Evolutionary conservation across 2,888 invertebrate genomes (phyloP).

Genomic region (Clanis bilineata): DNA sequence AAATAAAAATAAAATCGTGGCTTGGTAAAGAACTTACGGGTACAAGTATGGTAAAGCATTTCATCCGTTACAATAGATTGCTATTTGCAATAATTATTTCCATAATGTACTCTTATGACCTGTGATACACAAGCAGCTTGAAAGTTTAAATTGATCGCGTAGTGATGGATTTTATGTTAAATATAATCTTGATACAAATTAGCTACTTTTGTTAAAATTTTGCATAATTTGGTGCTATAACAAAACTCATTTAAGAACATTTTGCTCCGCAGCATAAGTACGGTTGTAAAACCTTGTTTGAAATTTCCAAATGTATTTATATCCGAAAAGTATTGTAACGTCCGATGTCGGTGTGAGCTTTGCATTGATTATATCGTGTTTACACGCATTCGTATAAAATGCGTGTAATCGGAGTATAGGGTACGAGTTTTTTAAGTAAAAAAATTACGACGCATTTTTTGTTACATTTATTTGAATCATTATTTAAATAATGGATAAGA

Average conservation of each 20-base stretch:
- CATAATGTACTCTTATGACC: slow-evolving; percentile 7
- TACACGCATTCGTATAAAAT: slow-evolving; percentile 61
- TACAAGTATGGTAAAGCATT: slow-evolving; percentile 4
- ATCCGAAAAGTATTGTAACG: neutral
- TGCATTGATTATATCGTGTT: slow-evolving; percentile 70
- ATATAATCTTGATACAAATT: neutral
- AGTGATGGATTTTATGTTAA: neutral
- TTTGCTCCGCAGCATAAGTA: neutral
- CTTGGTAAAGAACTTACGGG: neutral
- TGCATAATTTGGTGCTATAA: slow-evolving; percentile 17
- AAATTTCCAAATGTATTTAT: neutral
- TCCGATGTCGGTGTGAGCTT: slow-evolving; percentile 35
- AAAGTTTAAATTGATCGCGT: neutral
- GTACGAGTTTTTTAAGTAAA: slow-evolving; percentile 48
- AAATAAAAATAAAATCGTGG: slow-evolving; percentile 5
- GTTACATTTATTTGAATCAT: slow-evolving; percentile 49
- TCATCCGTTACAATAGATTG: neutral
- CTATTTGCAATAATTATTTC: neutral
- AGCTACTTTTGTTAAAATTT: neutral
- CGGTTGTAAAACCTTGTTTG: neutral
- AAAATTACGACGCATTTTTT: slow-evolving; percentile 26
- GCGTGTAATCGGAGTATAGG: slow-evolving; percentile 75
- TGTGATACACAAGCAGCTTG: slow-evolving; percentile 14
- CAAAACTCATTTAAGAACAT: slow-evolving; percentile 3
- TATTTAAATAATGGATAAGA: slow-evolving; percentile 68